phyloP scores from a whole-genome alignment of 2,797 vertebrate species.

The Onychomys arenicola region DNA sequence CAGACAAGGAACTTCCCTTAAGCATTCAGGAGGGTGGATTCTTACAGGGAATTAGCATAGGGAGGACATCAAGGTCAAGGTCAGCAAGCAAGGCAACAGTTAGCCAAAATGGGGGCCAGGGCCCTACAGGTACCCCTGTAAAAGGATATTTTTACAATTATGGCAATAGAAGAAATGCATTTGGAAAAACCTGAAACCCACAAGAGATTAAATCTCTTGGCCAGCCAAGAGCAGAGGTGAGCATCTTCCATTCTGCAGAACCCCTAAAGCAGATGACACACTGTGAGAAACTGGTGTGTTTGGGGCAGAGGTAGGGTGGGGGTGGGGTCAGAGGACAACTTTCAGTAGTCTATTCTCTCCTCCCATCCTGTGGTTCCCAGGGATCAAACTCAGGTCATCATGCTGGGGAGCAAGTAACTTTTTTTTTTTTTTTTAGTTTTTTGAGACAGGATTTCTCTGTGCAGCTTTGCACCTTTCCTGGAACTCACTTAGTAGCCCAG shows the following conservation, averaged over 20 bases:
- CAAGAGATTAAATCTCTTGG: neutral
- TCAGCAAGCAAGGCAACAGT: too few species aligned
- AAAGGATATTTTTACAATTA: neutral
- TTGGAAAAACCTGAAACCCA: neutral
- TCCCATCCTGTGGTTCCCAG: neutral
- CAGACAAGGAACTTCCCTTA: too few species aligned
- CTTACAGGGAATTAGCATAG: too few species aligned
- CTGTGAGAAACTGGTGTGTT: neutral
- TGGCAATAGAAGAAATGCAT: neutral
- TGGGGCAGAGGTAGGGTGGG: too few species aligned
- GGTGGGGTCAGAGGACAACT: neutral
- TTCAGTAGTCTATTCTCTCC: too few species aligned
- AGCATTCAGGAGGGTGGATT: too few species aligned
- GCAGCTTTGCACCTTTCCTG: neutral
- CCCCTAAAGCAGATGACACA: neutral
- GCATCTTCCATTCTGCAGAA: neutral
- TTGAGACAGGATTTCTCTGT: neutral
- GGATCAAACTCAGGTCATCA: neutral
- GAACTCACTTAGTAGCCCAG: neutral
- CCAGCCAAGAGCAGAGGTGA: neutral
- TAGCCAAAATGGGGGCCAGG: too few species aligned
- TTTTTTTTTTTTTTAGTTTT: too few species aligned
- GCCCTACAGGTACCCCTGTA: too few species aligned
- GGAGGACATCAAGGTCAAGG: too few species aligned
- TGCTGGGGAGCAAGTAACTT: neutral